Evolutionary conservation across 2,113 vertebrate species (phyloP), one percentile per base, ranked within the genome.

Genomic region (Chionomys nivalis): DNA sequence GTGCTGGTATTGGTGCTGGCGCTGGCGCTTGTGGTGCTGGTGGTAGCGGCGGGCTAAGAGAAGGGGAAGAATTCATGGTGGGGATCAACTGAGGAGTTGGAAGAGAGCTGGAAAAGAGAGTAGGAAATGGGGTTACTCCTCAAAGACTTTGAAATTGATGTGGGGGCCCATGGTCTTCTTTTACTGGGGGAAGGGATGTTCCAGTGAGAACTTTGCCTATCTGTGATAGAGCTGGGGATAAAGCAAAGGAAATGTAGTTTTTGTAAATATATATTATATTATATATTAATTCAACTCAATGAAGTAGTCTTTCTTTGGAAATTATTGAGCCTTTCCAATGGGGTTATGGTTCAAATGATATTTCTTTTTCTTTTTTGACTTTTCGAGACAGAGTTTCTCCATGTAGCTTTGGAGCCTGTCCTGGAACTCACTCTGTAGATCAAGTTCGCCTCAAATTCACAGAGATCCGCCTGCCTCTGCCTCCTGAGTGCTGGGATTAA

Each of bases 271-370:
- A 87, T 58, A 58, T 92, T 16, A 28, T 70, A 90, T 58, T 17
- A 55, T 55, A 52, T 52, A 52, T 49, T 52, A 92, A 96, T 76
- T 94, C 68, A 85, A 90, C 26, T 94, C 79, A 88, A 90, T 86
- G 24, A 68, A 90, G 28, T 83, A 61, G 39, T 94, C 31, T 91
- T 94, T 83, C 87, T 87, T 90, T 93, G 49, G 70, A 87, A 36
- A 93, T 83, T 47, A 78, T 61, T 68, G 78, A 73, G 4, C 78
- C 78, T 49, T 95, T 96, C 75, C 39, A 78, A 66, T 70, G 47
- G 68, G 1, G 6, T 7, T 82, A 73, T 11, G 55, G 31, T 81
- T 92, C 49, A 88, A 79, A 79, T 79, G 16, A n/a, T 92, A 26
- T 94, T 92, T 77, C 39, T 87, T 87, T 87, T 87, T 70, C 17